Base-by-base conservation (phyloP, 2,888 invertebrate species). In the Isotomurus palustris region DNA sequence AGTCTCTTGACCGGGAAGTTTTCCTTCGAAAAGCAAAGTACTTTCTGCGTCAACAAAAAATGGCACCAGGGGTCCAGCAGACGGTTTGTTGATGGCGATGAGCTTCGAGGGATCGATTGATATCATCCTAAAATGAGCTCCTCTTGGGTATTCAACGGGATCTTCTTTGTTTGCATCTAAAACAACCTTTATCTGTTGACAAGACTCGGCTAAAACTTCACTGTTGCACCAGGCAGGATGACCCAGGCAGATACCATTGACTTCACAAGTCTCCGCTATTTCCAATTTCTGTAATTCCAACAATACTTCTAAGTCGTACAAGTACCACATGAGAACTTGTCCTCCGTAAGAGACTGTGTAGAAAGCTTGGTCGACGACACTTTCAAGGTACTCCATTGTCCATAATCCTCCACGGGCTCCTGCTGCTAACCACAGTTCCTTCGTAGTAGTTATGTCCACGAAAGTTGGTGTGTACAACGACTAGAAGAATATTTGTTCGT, bases 11-110 rank as follows among this genome's bases (percentile, higher is more conserved):
- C 50, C 55, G 2, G 67, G 60, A 8, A 68, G 48, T 24, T 32
- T 43, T 0, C 36, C 68, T 45, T 68, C 68, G 43, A 52, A 68
- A 2, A 68, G 36, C 6, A 62, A 17, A 0, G 56, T 54, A 0
- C 60, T 47, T 19, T 49, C 53, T 2, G 62, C 28, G 17, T 62
- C 58, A 1, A 68, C 28, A 3, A 66, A 35, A 25, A 60, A 62
- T 3, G 68, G 68, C 19, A 61, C 66, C 1, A 68, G 44, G 1
- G 68, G 60, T 10, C 64, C 66, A 28, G 60, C 56, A 12, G 60
- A 60, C 3, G 50, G 6, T 21, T 58, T 25, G 27, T 44, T 28
- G 32, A 22, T 17, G 27, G 29, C 0, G 6, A 6, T 19, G 2
- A 61, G 27, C 12, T 38, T 32, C 10, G 22, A 1, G n/a, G 61